These are phyloP conservation scores for Hemithea aestivaria DNA, from an alignment of 2,888 invertebrate species.

Conservation along the genomic window DNA sequence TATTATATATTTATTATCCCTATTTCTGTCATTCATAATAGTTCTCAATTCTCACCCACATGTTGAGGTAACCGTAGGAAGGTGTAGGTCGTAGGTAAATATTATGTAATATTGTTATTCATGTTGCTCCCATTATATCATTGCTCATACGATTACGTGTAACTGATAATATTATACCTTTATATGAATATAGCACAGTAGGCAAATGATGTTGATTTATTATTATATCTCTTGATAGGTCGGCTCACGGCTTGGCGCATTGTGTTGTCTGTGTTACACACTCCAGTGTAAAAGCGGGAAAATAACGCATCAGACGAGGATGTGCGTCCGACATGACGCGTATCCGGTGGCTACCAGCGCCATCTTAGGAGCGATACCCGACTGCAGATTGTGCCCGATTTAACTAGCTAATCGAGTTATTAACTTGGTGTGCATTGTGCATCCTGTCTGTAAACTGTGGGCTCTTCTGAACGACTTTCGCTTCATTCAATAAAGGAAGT, in stretches of 20 bases:
- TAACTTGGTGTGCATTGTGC: constrained; percentile 31
- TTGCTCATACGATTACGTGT: too few relatives aligned
- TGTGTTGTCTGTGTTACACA: constrained; percentile 39
- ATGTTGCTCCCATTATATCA: constrained; percentile 27
- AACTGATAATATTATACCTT: too few relatives aligned
- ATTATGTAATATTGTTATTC: neutral
- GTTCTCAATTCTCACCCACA: too few relatives aligned
- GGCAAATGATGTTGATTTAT: too few relatives aligned
- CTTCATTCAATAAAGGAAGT: too few relatives aligned
- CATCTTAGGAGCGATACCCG: constrained; percentile 50
- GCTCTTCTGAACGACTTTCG: constrained; percentile 5
- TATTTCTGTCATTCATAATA: too few relatives aligned
- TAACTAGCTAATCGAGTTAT: constrained; percentile 40
- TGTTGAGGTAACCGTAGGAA: too few relatives aligned
- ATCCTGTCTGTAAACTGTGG: constrained; percentile 4
- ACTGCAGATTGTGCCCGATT: constrained; percentile 41
- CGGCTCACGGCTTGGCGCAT: constrained; percentile 39
- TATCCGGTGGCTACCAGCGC: constrained; percentile 52
- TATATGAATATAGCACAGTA: too few relatives aligned
- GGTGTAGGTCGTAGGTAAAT: constrained; percentile 2
- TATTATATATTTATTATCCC: too few relatives aligned
- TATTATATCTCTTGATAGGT: too few relatives aligned
- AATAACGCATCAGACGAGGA: constrained; percentile 62
- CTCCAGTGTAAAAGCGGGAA: constrained; percentile 55
- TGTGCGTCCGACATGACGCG: constrained; percentile 69